Conservation (phyloP, 2,888 invertebrate species). For the Chrysopilus asiliformis region DNA sequence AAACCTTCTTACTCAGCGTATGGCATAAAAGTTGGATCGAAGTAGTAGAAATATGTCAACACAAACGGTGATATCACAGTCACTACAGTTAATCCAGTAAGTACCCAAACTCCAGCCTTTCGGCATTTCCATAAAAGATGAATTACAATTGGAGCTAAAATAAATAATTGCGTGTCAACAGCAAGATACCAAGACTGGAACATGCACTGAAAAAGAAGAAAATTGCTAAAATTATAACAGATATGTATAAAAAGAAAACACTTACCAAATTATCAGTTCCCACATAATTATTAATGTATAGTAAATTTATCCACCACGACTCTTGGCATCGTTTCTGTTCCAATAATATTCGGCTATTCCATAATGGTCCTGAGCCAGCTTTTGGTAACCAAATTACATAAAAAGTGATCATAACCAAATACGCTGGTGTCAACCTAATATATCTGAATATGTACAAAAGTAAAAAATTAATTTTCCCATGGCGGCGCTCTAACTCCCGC, state of each 20-base stretch:
- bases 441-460: slow-evolving; percentile 51
- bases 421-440: slow-evolving; percentile 61
- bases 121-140: slow-evolving; percentile 54
- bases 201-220: slow-evolving; percentile 35
- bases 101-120: slow-evolving; percentile 41
- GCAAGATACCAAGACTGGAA: slow-evolving; percentile 43
- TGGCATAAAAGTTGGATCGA: slow-evolving; percentile 55
- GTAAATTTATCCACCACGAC: slow-evolving; percentile 61
- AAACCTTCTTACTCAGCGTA: slow-evolving; percentile 48
- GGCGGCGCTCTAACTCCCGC: slow-evolving; percentile 50
- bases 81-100: slow-evolving; percentile 37
- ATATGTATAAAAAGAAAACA: slow-evolving; percentile 2
- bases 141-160: slow-evolving; percentile 52
- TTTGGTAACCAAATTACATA: slow-evolving; percentile 59
- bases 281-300: slow-evolving; percentile 62
- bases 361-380: slow-evolving; percentile 59
- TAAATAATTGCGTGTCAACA: slow-evolving; percentile 51
- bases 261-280: slow-evolving; percentile 39
- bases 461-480: slow-evolving; percentile 47
- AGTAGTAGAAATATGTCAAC: slow-evolving; percentile 43
- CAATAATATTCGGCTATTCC: slow-evolving; percentile 47
- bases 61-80: slow-evolving; percentile 43
- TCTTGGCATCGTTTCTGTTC: slow-evolving; percentile 44
- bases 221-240: not conserved
- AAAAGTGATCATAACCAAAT: slow-evolving; percentile 54